phyloP scores from a whole-genome alignment of 2,113 vertebrate species.

The Antechinus stuartii region DNA sequence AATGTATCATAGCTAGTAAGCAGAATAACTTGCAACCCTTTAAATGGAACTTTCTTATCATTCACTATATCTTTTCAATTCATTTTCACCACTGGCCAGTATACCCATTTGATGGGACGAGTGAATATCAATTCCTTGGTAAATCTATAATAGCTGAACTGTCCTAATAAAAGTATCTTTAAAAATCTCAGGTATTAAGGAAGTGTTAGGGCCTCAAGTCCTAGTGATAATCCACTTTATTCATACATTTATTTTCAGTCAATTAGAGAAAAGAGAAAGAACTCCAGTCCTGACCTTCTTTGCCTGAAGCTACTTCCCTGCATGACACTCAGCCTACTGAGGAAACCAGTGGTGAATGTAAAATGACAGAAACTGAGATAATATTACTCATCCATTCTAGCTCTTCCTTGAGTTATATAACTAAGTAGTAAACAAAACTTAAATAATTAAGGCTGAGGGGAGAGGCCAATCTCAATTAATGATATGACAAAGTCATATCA shows the following conservation, averaged over 20 bases:
- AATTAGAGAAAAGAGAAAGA: constrained; percentile 20
- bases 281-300: constrained; percentile 8
- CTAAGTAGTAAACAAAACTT: not conserved
- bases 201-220: constrained; percentile 16
- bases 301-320: not conserved
- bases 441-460: not conserved
- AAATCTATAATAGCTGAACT: constrained; percentile 32
- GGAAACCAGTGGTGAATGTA: constrained; percentile 68
- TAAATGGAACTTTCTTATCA: not conserved
- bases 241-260: constrained; percentile 53
- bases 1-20: not conserved
- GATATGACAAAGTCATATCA: not conserved
- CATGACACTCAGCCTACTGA: not conserved
- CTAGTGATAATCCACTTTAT: constrained; percentile 53
- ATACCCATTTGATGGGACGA: not conserved
- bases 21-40: not conserved
- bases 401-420: constrained; percentile 55
- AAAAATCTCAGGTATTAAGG: constrained; percentile 21
- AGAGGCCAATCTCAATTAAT: not conserved
- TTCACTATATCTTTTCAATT: not conserved
- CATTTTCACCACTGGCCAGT: not conserved
- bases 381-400: constrained; percentile 69
- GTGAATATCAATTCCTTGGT: not conserved
- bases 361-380: constrained; percentile 79
- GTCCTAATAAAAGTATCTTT: constrained; percentile 53